These are phyloP conservation scores for Atlantisia rogersi DNA, from an alignment of 2,113 vertebrate genomes.

Conservation along the genomic window DNA sequence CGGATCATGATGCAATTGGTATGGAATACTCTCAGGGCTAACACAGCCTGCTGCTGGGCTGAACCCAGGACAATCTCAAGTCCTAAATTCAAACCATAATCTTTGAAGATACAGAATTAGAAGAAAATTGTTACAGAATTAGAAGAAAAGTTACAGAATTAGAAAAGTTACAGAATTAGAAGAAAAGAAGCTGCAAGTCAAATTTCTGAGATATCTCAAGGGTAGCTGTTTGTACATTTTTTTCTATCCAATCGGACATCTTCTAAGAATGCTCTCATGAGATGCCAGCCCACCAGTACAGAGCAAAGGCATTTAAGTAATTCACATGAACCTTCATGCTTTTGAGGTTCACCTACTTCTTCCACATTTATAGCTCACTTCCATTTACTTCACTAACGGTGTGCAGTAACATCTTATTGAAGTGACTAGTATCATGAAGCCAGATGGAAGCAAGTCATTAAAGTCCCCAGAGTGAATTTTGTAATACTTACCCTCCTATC, in stretches of 20 bases:
- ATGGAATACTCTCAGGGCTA: too few relatives aligned
- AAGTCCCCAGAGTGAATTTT: not conserved
- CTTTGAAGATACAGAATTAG: too few relatives aligned
- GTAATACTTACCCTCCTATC: not conserved
- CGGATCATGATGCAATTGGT: too few relatives aligned
- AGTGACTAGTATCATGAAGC: not conserved
- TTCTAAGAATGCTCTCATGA: not conserved
- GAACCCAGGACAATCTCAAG: too few relatives aligned
- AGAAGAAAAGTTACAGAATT: too few relatives aligned
- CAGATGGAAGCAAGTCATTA: not conserved
- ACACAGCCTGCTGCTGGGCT: too few relatives aligned
- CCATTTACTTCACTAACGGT: not conserved
- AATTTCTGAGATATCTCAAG: not conserved
- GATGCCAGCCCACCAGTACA: not conserved
- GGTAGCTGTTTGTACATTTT: not conserved
- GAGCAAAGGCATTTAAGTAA: not conserved
- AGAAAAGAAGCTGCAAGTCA: not conserved
- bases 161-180: not conserved
- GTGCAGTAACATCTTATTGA: not conserved
- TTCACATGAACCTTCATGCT: not conserved
- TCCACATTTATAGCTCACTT: not conserved
- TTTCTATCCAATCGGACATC: not conserved
- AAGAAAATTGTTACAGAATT: too few relatives aligned
- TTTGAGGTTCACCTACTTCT: not conserved
- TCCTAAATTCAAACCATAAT: too few relatives aligned